Evolutionary conservation across 2,113 vertebrate species (phyloP).

Genomic region (Glaucidium brasilianum): DNA sequence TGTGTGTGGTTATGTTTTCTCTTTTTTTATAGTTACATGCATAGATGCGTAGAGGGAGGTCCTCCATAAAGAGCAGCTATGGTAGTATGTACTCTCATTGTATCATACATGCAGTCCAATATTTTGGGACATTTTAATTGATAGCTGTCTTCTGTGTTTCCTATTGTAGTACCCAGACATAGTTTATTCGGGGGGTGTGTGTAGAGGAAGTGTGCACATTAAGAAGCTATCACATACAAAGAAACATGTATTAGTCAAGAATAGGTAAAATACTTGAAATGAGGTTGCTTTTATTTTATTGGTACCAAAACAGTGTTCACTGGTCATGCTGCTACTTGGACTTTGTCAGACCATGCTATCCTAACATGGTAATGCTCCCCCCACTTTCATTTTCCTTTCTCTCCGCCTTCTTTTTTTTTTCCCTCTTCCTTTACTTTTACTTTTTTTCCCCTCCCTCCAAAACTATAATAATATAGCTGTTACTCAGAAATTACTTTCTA

Average conservation of each 20-base stretch:
- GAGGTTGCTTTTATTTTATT: not conserved
- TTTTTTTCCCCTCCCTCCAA: not conserved
- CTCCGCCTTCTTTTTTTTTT: not conserved
- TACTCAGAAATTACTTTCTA: not conserved
- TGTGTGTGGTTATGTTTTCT: not conserved
- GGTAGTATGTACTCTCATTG: not conserved
- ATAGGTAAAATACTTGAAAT: not conserved
- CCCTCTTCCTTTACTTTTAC: not conserved
- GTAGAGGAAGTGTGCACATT: not conserved
- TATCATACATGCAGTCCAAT: not conserved
- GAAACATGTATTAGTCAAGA: not conserved
- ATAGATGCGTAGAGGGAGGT: not conserved
- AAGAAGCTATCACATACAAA: not conserved
- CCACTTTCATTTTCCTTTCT: not conserved
- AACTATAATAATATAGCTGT: not conserved
- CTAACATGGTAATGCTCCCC: not conserved
- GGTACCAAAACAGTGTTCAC: not conserved
- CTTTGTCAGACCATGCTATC: not conserved
- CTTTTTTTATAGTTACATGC: not conserved
- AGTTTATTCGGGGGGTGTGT: not conserved
- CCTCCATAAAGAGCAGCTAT: not conserved
- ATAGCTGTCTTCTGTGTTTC: not conserved
- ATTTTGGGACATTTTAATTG: not conserved
- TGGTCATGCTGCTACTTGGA: not conserved
- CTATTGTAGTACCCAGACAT: not conserved